Percentiles rank a stretch among this genome's conserved stretches.
Conservation (phyloP, 2,797 vertebrate species). For the Gymnoscopelus microlampas region DNA sequence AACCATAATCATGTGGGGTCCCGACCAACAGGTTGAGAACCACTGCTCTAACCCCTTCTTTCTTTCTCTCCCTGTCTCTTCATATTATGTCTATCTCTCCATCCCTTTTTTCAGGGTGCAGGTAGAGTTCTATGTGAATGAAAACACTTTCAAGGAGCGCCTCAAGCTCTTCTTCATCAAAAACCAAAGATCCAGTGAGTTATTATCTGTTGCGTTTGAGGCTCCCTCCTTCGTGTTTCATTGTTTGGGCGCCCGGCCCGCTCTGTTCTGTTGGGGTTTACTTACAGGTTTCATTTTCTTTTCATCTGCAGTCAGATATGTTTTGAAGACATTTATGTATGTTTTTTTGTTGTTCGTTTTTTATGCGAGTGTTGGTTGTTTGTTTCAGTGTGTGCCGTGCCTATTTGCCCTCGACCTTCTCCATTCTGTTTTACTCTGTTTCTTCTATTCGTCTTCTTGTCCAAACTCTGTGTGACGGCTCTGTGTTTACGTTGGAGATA, state of each 20-base stretch:
- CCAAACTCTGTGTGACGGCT: too few species aligned
- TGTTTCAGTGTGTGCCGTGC: neutral
- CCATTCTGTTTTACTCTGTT: neutral
- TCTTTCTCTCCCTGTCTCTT: constrained; percentile 45
- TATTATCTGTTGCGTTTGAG: constrained; percentile 12
- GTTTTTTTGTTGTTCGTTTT: constrained; percentile 5
- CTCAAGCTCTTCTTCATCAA: constrained; percentile 92
- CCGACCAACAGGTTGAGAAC: neutral
- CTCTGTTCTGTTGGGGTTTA: neutral
- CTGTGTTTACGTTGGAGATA: too few species aligned
- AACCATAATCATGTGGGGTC: too few species aligned
- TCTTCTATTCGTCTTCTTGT: constrained; percentile 27
- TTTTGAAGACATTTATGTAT: neutral
- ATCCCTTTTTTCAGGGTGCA: constrained; percentile 78
- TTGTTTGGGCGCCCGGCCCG: neutral
- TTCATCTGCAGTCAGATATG: neutral
- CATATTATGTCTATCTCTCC: constrained; percentile 10
- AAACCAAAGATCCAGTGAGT: constrained; percentile 92
- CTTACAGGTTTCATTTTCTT: neutral
- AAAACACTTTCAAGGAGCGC: constrained; percentile 90
- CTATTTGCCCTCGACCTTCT: neutral
- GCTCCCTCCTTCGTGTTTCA: constrained; percentile 19
- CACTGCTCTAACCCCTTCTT: constrained; percentile 34
- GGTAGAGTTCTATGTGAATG: constrained; percentile 89
- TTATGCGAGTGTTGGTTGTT: constrained; percentile 21